Conservation (phyloP, 2,797 vertebrate species). For the Lutjanus campechanus region DNA sequence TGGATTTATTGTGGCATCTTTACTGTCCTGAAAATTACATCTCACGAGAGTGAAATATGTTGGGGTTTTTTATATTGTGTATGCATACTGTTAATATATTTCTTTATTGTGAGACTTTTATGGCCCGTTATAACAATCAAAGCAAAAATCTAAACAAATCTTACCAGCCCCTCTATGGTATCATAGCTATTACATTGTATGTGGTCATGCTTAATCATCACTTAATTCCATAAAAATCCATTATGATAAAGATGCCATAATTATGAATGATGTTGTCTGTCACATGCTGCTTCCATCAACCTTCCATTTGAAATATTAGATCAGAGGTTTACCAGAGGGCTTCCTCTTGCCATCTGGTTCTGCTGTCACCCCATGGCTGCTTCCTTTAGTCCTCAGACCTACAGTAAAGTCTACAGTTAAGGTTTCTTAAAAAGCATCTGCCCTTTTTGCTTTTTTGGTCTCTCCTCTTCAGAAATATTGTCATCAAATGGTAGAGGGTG, state of each 20-base stretch:
- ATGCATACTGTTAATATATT: neutral
- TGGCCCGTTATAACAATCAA: constrained; percentile 25
- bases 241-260: constrained; percentile 47
- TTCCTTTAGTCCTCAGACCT: constrained; percentile 34
- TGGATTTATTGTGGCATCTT: constrained; percentile 36
- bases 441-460: neutral
- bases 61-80: neutral
- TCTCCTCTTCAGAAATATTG: constrained; percentile 2
- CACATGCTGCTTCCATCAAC: constrained; percentile 60
- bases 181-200: constrained; percentile 15
- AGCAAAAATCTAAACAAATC: constrained; percentile 1
- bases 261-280: constrained; percentile 41
- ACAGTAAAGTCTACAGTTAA: neutral
- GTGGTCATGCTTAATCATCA: constrained; percentile 30
- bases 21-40: constrained; percentile 31
- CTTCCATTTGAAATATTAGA: constrained; percentile 74
- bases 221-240: constrained; percentile 42
- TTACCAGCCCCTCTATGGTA: constrained; percentile 4
- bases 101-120: constrained; percentile 1
- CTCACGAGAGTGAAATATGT: constrained; percentile 4
- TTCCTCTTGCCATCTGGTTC: constrained; percentile 70
- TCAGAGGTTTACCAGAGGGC: constrained; percentile 68
- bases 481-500: neutral
- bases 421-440: constrained; percentile 9
- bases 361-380: constrained; percentile 46